Conservation (phyloP, 2,797 vertebrate species). For the Anisognathus igniventris region DNA sequence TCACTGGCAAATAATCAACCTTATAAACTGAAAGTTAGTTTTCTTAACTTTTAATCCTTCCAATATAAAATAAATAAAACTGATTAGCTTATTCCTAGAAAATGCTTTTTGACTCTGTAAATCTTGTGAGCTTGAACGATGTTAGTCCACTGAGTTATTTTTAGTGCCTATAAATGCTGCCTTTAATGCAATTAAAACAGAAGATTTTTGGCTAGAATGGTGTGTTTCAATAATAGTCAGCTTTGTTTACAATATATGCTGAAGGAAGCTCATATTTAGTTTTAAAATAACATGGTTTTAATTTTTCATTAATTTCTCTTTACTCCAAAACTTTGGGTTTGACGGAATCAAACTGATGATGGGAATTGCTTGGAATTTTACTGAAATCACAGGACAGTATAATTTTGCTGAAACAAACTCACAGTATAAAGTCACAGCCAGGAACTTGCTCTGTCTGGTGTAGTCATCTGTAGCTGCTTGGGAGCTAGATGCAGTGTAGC, state of each 20-base stretch:
- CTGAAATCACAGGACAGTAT: not conserved
- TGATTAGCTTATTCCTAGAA: not conserved
- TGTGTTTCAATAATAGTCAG: not conserved
- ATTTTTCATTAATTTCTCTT: not conserved
- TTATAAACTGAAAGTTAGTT: not conserved
- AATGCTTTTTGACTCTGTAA: not conserved
- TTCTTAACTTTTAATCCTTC: not conserved
- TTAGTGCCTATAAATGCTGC: not conserved
- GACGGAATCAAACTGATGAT: not conserved
- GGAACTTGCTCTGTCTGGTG: not conserved
- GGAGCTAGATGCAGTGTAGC: not conserved
- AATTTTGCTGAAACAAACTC: not conserved
- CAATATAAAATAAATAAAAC: not conserved
- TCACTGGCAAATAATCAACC: not conserved
- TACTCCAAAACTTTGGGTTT: not conserved
- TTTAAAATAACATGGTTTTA: not conserved
- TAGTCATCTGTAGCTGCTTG: not conserved
- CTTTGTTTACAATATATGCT: not conserved
- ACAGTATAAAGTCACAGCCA: not conserved
- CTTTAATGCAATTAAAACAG: not conserved
- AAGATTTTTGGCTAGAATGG: not conserved
- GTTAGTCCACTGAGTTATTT: not conserved
- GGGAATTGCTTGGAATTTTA: not conserved
- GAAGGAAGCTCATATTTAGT: not conserved
- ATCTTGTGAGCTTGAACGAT: not conserved